Evolutionary conservation across 2,113 vertebrate species (phyloP), one percentile per base, ranked within the genome.

Genomic region (Dipodomys merriami): DNA sequence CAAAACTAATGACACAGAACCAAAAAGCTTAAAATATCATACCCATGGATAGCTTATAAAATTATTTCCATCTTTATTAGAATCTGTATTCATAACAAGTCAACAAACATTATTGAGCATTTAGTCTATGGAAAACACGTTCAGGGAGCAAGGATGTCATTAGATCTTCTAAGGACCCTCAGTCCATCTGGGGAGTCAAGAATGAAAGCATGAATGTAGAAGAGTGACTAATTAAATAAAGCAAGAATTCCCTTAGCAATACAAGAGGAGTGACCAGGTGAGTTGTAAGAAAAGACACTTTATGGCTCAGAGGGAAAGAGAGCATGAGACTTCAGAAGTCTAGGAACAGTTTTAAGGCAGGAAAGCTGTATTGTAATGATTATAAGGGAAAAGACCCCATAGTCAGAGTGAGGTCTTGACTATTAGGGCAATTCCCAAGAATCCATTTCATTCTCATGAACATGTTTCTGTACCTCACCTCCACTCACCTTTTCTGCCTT

Each of bases 1-100:
- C 82, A 92, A 93, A 96, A 88, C 88, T 95, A 96, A 97, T 86
- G 85, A 16, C 39, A 83, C 10, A 90, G 74, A 94, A 94, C 93
- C 88, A 90, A 91, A 96, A 93, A 88, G 60, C 94, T 91, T 95
- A 93, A 84, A 79, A 90, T 95, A 69, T 30, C n/a, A 3, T 88
- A 73, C 68, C 67, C 19, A 0, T 81, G 92, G 95, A 87, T 33
- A 72, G 67, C 74, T 95, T 83, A 88, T 30, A 64, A 92, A 91
- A 60, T 86, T 85, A 89, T 86, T 93, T 29, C 57, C 53, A 71
- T 68, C 35, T 94, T 92, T 91, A 87, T 82, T 91, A 77, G 44
- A 86, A 91, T 86, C 77, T 72, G 2, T 79, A 93, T 93, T 95
- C 74, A 76, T 67, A 85, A 19, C 35, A 68, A 89, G 82, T 86